phyloP scores from a whole-genome alignment of 2,888 invertebrate species.

The Tenodera sinensis region DNA sequence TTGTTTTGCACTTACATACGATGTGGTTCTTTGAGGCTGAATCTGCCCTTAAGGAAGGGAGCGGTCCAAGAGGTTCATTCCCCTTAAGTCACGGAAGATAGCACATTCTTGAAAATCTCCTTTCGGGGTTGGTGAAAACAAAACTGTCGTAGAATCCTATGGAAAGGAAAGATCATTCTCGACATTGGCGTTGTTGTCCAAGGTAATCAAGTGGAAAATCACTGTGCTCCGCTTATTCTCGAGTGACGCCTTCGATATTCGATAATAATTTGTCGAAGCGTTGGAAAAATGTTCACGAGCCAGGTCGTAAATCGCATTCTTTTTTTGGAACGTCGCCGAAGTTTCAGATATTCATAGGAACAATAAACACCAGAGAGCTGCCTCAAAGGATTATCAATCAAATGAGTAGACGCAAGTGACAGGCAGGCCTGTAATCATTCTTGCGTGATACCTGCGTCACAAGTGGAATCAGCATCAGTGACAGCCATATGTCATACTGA shows the following conservation, averaged over 20 bases:
- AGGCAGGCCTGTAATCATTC: not conserved
- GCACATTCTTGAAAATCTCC: no score
- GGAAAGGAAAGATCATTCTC: no score
- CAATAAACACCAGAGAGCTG: not conserved
- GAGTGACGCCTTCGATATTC: not conserved
- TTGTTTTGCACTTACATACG: no score
- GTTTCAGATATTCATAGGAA: not conserved
- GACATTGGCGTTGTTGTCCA: not conserved
- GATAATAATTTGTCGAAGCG: not conserved
- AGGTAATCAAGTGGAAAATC: not conserved
- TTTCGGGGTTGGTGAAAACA: no score
- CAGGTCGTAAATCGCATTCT: not conserved
- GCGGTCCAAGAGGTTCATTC: no score
- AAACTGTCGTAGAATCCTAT: no score
- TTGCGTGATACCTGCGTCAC: not conserved
- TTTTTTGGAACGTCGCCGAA: not conserved
- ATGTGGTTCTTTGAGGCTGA: no score
- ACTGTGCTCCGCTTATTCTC: not conserved
- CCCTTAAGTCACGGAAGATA: no score
- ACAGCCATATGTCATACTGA: not conserved
- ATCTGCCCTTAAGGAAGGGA: no score
- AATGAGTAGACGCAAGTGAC: not conserved
- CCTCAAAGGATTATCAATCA: not conserved
- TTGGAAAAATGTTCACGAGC: not conserved
- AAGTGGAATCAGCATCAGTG: not conserved